phyloP scores from a whole-genome alignment of 2,797 vertebrate genomes.

The Halcyon smyrnensis region DNA sequence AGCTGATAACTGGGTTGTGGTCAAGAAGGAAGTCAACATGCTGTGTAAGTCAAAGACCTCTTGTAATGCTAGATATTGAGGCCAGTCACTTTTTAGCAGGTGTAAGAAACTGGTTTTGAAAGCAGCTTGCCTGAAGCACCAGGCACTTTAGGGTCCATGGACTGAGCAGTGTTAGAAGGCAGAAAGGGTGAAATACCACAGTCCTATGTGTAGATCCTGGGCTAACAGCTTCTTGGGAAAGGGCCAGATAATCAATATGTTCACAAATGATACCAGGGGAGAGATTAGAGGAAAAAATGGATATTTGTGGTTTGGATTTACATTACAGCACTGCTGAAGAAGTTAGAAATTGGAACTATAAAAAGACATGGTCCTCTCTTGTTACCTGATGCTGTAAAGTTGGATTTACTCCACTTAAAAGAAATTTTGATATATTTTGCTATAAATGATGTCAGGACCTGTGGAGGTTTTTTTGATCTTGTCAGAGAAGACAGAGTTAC shows the following conservation, averaged over 20 bases:
- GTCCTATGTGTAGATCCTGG: neutral
- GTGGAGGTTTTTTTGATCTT: neutral
- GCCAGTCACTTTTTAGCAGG: neutral
- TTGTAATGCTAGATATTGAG: neutral
- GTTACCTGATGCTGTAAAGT: rapidly evolving
- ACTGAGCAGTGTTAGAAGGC: neutral
- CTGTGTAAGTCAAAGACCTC: neutral
- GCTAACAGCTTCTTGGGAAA: neutral
- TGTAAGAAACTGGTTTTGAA: neutral
- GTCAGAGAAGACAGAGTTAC: neutral
- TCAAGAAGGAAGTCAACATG: neutral
- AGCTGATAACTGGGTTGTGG: neutral
- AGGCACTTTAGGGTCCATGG: neutral
- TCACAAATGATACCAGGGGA: neutral
- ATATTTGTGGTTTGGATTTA: neutral
- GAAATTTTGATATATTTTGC: neutral
- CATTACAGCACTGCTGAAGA: neutral
- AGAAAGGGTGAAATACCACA: neutral
- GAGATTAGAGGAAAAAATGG: neutral
- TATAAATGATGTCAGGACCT: neutral
- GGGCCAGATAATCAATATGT: neutral
- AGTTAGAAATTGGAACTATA: neutral
- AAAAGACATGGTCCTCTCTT: rapidly evolving
- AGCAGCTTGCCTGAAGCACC: neutral
- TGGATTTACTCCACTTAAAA: neutral